Base-by-base conservation (phyloP, 2,888 invertebrate species). In the Drosophila maculinotata region DNA sequence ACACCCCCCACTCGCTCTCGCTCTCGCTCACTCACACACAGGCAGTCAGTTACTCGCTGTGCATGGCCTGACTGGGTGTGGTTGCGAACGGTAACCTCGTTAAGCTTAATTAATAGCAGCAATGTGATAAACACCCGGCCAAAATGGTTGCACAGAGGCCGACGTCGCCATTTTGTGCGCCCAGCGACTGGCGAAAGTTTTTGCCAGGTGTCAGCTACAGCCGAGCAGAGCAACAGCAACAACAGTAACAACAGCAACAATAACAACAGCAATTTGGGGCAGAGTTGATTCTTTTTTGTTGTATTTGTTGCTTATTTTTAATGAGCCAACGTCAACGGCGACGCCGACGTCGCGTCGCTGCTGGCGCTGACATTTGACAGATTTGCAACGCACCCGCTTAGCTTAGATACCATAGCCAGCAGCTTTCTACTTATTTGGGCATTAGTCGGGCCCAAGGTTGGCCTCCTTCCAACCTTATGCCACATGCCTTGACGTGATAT, bases 71-170 rank as follows among this genome's bases (percentile, higher is more conserved):
- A 69, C 70, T 76, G 79, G 69, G 81, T 82, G 81, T 78, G 88
- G 87, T 90, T 89, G 88, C 84, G 87, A 88, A 89, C 88, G 90
- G 91, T 91, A 91, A 91, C 91, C 90, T 91, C 91, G 91, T 91
- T 91, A 91, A 91, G 91, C 90, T 91, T 91, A 91, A 91, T 91
- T 91, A 91, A 91, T 91, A 91, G 90, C 91, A 91, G 85, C 88
- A 87, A 90, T 89, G 90, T 89, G 89, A 87, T 89, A 90, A 89
- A 89, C 89, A 87, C 90, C 90, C 81, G 76, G 81, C 82, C 69
- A 72, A 81, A 87, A 87, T 87, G 85, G 73, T 82, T 77, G 68
- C 68, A 72, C 69, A 68, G 60, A 41, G 52, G 69, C 45, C 38
- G 45, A 30, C 36, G 62, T 51, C 76, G 81, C 87, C 87, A 83